A percentile compares a stretch with the other conserved stretches of the same genome.
phyloP scores from a whole-genome alignment of 2,888 invertebrate species.

The Amphipyra berbera region DNA sequence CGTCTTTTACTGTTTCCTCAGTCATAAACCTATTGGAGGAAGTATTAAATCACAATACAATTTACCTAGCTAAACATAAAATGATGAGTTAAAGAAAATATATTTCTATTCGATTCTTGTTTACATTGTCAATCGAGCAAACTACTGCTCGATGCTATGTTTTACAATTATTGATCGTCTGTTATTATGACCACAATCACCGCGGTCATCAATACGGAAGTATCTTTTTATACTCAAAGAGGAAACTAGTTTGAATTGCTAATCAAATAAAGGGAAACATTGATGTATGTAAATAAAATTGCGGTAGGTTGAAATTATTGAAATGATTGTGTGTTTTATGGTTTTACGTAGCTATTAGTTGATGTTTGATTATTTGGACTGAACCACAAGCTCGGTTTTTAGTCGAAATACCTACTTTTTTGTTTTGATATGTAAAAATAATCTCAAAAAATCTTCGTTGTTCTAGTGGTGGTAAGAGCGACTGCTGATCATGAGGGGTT shows the following conservation, averaged over 20 bases:
- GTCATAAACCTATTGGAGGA: conserved; percentile 47
- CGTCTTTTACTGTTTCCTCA: conserved; percentile 42
- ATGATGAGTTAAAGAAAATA: conserved; percentile 57
- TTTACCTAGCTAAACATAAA: conserved; percentile 60
- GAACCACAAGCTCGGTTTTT: conserved; percentile 6
- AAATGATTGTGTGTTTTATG: background rate
- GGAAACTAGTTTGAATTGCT: conserved; percentile 54
- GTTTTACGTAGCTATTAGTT: background rate
- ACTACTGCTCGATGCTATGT: conserved; percentile 20
- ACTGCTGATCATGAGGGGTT: too few relatives aligned
- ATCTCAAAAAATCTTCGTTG: too few relatives aligned
- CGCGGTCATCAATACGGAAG: conserved; percentile 56
- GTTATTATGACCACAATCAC: conserved; percentile 40
- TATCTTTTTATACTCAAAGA: conserved; percentile 34
- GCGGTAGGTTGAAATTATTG: conserved; percentile 44
- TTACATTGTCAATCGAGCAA: conserved; percentile 45
- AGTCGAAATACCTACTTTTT: too few relatives aligned
- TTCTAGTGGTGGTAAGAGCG: too few relatives aligned
- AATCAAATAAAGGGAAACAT: conserved; percentile 42
- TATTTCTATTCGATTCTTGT: conserved; percentile 54
- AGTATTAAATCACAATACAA: conserved; percentile 41
- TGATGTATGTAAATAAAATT: conserved; percentile 25
- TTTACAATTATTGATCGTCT: conserved; percentile 50
- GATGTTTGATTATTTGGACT: background rate
- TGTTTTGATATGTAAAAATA: too few relatives aligned